These are phyloP conservation scores for Hiodon alosoides DNA, from an alignment of 2,113 vertebrate genomes.

Conservation along the genomic window DNA sequence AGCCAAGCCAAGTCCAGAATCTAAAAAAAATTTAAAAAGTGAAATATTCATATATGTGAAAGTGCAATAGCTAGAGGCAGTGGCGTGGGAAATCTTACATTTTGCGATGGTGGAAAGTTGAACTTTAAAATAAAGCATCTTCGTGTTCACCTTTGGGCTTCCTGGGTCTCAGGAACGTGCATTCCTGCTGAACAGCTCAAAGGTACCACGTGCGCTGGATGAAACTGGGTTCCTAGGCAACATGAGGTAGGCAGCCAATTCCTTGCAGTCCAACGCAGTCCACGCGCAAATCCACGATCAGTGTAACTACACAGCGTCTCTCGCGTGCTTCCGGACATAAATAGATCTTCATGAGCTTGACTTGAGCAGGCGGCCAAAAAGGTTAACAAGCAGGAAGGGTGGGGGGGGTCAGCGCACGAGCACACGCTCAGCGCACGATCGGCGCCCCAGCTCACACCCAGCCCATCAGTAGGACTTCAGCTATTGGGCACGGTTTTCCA, in stretches of 20 bases:
- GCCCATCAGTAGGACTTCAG: neutral
- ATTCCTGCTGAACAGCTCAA: neutral
- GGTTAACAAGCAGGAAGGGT: neutral
- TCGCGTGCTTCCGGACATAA: neutral
- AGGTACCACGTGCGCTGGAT: neutral
- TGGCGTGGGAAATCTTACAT: neutral
- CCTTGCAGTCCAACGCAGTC: neutral
- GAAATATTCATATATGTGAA: neutral
- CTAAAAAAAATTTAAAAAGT: neutral
- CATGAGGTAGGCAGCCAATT: neutral
- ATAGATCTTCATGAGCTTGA: conserved; percentile 1
- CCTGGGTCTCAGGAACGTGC: neutral
- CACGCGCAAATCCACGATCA: neutral
- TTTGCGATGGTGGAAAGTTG: neutral
- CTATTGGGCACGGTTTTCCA: neutral
- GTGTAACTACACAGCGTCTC: neutral
- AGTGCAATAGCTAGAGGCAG: neutral
- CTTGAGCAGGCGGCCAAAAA: neutral
- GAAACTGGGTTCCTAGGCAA: conserved; percentile 15
- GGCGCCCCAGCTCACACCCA: neutral
- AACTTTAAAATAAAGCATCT: neutral
- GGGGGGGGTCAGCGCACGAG: neutral
- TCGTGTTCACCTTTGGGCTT: neutral
- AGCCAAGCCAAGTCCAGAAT: too few relatives aligned
- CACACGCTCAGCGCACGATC: neutral